A percentile compares a stretch with the other conserved stretches of the same genome.
Evolutionary conservation across 2,888 invertebrate genomes (phyloP).

Genomic region (Netelia virgata): DNA sequence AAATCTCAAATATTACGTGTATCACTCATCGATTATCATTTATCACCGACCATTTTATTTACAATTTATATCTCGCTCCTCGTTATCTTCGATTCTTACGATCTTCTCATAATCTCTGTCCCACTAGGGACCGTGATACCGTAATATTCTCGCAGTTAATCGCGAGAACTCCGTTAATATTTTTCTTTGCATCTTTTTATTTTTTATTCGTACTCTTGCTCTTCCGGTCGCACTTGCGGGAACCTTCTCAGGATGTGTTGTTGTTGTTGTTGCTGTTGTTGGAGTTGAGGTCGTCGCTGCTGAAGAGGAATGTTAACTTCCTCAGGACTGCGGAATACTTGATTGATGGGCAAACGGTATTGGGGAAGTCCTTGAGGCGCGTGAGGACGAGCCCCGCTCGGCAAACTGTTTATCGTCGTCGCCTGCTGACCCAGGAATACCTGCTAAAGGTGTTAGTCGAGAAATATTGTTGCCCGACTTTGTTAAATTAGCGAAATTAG

Average conservation of each 20-base stretch:
- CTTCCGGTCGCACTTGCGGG: slow-evolving; percentile 82
- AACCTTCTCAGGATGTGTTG: slow-evolving; percentile 82
- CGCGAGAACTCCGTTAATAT: not conserved
- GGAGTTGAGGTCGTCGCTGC: slow-evolving; percentile 90
- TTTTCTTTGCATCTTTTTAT: slow-evolving; percentile 1
- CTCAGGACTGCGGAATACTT: slow-evolving; percentile 94
- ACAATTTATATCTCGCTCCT: slow-evolving; percentile 69
- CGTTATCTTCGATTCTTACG: slow-evolving; percentile 32
- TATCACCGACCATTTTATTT: slow-evolving; percentile 75
- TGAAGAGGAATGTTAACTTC: slow-evolving; percentile 94
- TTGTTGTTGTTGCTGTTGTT: slow-evolving; percentile 82
- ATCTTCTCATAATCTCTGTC: slow-evolving; percentile 16
- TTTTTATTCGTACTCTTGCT: slow-evolving; percentile 82
- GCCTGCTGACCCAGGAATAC: slow-evolving; percentile 81
- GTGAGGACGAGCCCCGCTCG: slow-evolving; percentile 80
- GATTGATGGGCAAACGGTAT: slow-evolving; percentile 86
- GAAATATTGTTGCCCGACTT: not conserved
- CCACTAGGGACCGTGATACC: not conserved
- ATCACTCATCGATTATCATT: slow-evolving; percentile 64
- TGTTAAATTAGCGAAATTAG: slow-evolving; percentile 67
- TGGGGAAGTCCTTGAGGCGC: slow-evolving; percentile 82
- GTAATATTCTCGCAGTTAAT: not conserved
- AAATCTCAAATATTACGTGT: slow-evolving; percentile 52
- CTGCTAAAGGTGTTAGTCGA: slow-evolving; percentile 39
- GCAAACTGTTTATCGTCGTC: slow-evolving; percentile 82